Conservation (phyloP, 2,888 invertebrate genomes). For the Cryptocheilus praepositus region DNA sequence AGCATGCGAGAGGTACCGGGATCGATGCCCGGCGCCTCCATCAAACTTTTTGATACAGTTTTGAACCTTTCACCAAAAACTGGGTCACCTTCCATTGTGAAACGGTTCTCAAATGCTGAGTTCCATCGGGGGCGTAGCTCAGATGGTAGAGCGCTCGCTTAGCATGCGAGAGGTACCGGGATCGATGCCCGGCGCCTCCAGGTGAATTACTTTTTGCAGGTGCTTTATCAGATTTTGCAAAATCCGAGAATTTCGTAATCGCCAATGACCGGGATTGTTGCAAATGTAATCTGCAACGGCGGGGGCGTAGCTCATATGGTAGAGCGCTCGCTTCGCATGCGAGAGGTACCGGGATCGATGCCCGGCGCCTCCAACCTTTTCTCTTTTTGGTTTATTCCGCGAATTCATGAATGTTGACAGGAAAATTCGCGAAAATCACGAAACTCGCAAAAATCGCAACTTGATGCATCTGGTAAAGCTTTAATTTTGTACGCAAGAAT, state of each 20-base stretch:
- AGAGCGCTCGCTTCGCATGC: conserved; percentile 60
- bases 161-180: conserved; percentile 73
- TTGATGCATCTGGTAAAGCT: no score
- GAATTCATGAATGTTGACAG: no score
- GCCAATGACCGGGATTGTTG: neutral
- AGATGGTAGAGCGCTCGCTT: conserved; percentile 63
- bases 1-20: conserved; percentile 58
- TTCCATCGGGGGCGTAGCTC: no score
- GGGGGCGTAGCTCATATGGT: conserved; percentile 60
- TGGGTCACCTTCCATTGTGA: no score
- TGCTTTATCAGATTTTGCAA: no score
- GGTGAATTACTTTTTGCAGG: conserved; percentile 22
- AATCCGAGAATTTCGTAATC: conserved; percentile 27
- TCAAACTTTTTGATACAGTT: conserved; percentile 17
- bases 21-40: conserved; percentile 60
- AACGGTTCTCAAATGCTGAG: no score
- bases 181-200: conserved; percentile 72
- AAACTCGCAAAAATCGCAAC: no score
- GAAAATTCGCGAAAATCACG: no score
- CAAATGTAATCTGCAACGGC: conserved; percentile 1
- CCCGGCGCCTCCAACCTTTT: conserved; percentile 53
- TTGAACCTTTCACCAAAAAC: no score
- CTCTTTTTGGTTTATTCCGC: conserved; percentile 9
- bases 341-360: conserved; percentile 63
- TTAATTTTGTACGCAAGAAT: no score